Evolutionary conservation across 2,113 vertebrate genomes (phyloP).

Genomic region (Phainopepla nitens): DNA sequence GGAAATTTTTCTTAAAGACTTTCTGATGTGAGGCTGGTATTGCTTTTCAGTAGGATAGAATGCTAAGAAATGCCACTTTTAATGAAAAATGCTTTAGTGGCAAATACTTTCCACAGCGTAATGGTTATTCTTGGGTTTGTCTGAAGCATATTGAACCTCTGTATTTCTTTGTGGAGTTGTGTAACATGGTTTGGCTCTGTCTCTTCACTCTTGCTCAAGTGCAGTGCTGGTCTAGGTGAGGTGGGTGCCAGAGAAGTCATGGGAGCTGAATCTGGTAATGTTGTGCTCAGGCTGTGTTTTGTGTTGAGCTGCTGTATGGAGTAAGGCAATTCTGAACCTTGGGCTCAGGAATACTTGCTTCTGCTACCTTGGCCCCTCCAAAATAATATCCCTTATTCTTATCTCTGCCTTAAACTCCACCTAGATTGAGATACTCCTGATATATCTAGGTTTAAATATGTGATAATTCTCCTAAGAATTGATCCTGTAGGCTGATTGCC

Average conservation of each 20-base stretch:
- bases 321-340: background rate
- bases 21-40: conserved; percentile 27
- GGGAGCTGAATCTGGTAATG: background rate
- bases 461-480: background rate
- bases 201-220: background rate
- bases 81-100: conserved; percentile 48
- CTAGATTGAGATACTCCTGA: background rate
- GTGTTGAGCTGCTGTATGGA: background rate
- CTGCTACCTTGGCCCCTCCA: background rate
- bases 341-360: background rate
- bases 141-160: conserved; percentile 12
- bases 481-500: background rate
- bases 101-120: conserved; percentile 43
- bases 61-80: conserved; percentile 33
- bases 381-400: background rate
- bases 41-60: conserved; percentile 38
- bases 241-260: background rate
- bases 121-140: conserved; percentile 54
- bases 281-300: background rate
- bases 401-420: background rate
- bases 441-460: background rate
- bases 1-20: conserved; percentile 34
- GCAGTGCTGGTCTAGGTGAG: background rate
- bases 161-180: background rate
- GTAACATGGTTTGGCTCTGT: conserved; percentile 32